phyloP scores from a whole-genome alignment of 2,797 vertebrate species.

The Anniella stebbinsi region DNA sequence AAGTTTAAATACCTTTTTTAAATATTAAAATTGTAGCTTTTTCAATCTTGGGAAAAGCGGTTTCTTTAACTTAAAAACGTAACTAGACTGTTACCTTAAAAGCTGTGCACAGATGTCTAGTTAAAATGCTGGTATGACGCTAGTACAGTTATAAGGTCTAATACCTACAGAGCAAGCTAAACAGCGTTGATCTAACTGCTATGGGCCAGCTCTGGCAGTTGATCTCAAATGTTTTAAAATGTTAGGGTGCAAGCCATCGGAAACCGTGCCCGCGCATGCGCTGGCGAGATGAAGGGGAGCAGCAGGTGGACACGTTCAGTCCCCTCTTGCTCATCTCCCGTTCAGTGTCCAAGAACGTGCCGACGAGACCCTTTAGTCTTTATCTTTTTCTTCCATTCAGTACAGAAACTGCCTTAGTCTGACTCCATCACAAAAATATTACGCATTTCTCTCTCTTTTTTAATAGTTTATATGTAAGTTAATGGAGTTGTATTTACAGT shows the following conservation, averaged over 20 bases:
- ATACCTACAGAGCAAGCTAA: constrained; percentile 83
- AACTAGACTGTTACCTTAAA: constrained; percentile 79
- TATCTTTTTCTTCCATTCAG: constrained; percentile 70
- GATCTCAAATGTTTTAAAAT: constrained; percentile 72
- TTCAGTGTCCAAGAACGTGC: constrained; percentile 10
- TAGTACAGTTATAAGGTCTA: constrained; percentile 85
- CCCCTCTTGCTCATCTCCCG: constrained; percentile 24
- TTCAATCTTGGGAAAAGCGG: constrained; percentile 80
- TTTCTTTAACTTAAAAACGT: constrained; percentile 75
- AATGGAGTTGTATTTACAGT: constrained; percentile 98
- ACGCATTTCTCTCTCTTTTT: constrained; percentile 88
- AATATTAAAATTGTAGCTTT: constrained; percentile 80
- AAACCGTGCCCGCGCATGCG: background rate
- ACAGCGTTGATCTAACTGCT: constrained; percentile 76
- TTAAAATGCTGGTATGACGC: constrained; percentile 91
- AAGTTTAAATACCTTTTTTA: constrained; percentile 83
- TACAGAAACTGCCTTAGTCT: constrained; percentile 89
- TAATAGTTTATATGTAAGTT: constrained; percentile 95
- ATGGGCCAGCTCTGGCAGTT: constrained; percentile 81
- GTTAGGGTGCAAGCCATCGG: background rate
- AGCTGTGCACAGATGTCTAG: constrained; percentile 84
- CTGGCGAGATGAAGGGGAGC: background rate
- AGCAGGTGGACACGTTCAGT: background rate
- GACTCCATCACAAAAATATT: constrained; percentile 98
- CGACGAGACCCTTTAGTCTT: background rate